Conservation (phyloP, 1,140 invertebrate species). For the Psix sp. region DNA sequence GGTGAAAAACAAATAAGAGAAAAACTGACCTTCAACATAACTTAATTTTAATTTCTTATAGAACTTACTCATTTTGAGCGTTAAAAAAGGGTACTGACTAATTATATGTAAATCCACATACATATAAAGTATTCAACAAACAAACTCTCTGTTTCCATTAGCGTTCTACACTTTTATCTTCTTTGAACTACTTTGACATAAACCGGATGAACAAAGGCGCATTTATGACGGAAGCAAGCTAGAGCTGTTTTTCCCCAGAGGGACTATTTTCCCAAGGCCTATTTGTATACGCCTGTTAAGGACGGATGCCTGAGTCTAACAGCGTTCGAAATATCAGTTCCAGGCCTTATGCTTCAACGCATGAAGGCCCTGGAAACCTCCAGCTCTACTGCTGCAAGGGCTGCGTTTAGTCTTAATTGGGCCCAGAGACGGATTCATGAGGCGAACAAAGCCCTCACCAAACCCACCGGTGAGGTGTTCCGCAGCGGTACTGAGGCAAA, state of each 20-base stretch:
- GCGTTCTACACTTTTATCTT: too few species aligned
- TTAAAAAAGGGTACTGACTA: too few species aligned
- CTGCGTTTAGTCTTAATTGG: not conserved
- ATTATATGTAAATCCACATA: too few species aligned
- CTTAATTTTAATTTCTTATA: too few species aligned
- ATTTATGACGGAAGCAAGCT: too few species aligned
- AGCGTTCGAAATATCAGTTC: slow-evolving; percentile 7
- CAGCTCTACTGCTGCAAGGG: not conserved
- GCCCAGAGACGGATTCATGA: not conserved
- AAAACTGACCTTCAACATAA: too few species aligned
- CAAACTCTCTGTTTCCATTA: too few species aligned
- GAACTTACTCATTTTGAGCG: too few species aligned
- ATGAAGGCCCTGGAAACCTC: not conserved
- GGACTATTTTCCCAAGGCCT: slow-evolving; percentile 1
- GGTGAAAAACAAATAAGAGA: too few species aligned
- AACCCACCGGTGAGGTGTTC: not conserved
- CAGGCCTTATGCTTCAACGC: not conserved
- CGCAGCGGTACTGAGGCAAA: not conserved
- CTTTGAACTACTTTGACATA: too few species aligned
- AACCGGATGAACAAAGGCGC: too few species aligned
- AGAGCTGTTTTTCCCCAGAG: not conserved
- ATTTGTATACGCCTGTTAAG: not conserved
- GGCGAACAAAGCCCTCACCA: not conserved
- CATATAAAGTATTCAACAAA: too few species aligned
- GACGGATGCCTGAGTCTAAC: slow-evolving; percentile 18